Evolutionary conservation across 2,797 vertebrate species (phyloP).

Genomic region (Salmo trutta): DNA sequence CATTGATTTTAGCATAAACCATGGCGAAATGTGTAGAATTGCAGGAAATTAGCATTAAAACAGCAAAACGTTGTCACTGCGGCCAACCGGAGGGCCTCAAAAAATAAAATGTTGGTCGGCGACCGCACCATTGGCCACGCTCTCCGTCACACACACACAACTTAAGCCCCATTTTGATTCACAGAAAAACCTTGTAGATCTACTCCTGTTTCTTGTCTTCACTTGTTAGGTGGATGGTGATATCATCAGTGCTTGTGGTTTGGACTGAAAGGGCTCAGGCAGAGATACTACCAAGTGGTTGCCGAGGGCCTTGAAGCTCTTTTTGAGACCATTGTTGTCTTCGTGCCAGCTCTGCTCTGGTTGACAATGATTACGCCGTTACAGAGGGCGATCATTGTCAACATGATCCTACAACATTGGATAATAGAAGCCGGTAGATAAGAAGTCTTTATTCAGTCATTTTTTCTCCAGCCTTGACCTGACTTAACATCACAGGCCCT

Average conservation of each 20-base stretch:
- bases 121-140: too few species aligned
- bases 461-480: slow-evolving; percentile 30
- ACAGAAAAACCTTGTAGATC: too few species aligned
- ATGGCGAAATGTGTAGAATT: too few species aligned
- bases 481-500: slow-evolving; percentile 21
- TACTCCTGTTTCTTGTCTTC: too few species aligned
- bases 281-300: neutral
- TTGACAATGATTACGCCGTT: neutral
- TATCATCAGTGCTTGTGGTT: neutral
- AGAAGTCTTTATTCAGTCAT: slow-evolving; percentile 17
- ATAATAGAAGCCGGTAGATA: slow-evolving; percentile 2
- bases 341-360: neutral
- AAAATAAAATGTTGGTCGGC: too few species aligned
- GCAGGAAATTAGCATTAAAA: too few species aligned
- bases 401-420: neutral
- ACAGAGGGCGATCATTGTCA: neutral
- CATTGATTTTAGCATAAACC: too few species aligned
- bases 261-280: neutral
- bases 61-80: too few species aligned
- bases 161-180: too few species aligned
- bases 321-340: neutral
- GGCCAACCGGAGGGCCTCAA: too few species aligned
- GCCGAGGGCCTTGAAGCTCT: neutral
- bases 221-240: neutral
- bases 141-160: too few species aligned